Conservation (phyloP, 2,888 invertebrate genomes). For the Aporophyla lueneburgensis region DNA sequence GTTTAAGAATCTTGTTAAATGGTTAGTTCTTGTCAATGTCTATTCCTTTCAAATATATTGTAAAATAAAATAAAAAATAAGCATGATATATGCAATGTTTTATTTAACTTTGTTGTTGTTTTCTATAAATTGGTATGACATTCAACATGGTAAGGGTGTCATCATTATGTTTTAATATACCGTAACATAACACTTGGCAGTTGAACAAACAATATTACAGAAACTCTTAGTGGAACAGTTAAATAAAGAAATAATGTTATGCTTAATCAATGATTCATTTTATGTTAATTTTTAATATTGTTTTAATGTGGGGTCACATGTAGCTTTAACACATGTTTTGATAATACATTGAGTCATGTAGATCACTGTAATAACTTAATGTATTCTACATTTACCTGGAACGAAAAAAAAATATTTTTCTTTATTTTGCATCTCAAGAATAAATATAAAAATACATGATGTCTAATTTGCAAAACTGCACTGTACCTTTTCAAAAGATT, state of each 20-base stretch:
- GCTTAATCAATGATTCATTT: slow-evolving; percentile 59
- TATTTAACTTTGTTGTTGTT: slow-evolving; percentile 38
- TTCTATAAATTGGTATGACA: slow-evolving; percentile 37
- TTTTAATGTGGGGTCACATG: slow-evolving; percentile 33
- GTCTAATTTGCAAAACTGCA: background rate
- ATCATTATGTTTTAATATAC: slow-evolving; percentile 51
- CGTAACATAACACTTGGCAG: slow-evolving; percentile 52
- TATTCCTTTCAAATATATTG: background rate
- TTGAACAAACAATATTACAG: slow-evolving; percentile 65
- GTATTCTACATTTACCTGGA: background rate
- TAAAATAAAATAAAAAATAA: background rate
- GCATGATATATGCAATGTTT: background rate
- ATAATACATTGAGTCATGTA: slow-evolving; percentile 29
- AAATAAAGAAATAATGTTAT: slow-evolving; percentile 47
- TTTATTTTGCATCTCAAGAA: background rate
- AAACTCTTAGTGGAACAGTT: slow-evolving; percentile 50
- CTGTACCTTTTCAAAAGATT: background rate
- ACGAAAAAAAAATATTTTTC: background rate
- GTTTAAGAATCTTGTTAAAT: background rate
- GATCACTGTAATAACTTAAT: slow-evolving; percentile 8
- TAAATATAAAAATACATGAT: background rate
- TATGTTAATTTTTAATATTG: slow-evolving; percentile 49
- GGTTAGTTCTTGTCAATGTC: background rate
- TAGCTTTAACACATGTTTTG: slow-evolving; percentile 32
- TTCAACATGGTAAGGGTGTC: slow-evolving; percentile 33